Conservation (phyloP, 1,140 invertebrate species). For the Lordiphosa clarofinis region DNA sequence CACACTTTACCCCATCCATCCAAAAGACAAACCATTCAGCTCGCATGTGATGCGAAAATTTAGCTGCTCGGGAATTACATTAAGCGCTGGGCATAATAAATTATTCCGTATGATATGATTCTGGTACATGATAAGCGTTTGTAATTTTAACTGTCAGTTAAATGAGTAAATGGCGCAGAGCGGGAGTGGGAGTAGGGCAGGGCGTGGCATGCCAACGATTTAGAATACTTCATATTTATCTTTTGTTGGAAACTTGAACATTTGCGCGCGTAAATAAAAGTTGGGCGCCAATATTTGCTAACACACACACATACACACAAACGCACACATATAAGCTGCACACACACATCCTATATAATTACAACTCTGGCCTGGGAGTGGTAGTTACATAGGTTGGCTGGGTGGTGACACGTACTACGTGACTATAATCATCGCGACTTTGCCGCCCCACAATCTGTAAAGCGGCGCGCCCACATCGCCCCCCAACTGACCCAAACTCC, state of each 20-base stretch:
- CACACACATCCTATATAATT: conserved; percentile 40
- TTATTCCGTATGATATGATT: conserved; percentile 78
- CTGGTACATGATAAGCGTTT: conserved; percentile 78
- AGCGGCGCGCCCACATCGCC: conserved; percentile 3
- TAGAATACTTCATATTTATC: conserved; percentile 76
- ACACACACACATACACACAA: conserved; percentile 13
- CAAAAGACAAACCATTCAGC: conserved; percentile 68
- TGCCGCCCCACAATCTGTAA: conserved; percentile 50
- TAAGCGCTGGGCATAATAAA: conserved; percentile 76
- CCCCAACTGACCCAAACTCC: conserved; percentile 26
- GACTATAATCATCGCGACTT: conserved; percentile 69
- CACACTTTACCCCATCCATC: conserved; percentile 73
- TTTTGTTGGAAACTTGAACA: conserved; percentile 74
- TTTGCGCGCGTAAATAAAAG: conserved; percentile 76
- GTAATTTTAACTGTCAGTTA: conserved; percentile 78
- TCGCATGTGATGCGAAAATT: conserved; percentile 46
- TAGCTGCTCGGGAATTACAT: conserved; percentile 71
- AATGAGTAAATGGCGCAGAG: conserved; percentile 67
- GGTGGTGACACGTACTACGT: conserved; percentile 69
- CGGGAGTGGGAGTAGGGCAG: background rate
- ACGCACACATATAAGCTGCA: conserved; percentile 5
- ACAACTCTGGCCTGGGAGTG: conserved; percentile 36
- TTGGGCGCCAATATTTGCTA: conserved; percentile 69
- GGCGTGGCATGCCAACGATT: conserved; percentile 56
- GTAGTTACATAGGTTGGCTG: conserved; percentile 9